A percentile compares a stretch with the other conserved stretches of the same genome.
Evolutionary conservation across 2,888 invertebrate species (phyloP).

Genomic region (Pristionchus entomophagus): DNA sequence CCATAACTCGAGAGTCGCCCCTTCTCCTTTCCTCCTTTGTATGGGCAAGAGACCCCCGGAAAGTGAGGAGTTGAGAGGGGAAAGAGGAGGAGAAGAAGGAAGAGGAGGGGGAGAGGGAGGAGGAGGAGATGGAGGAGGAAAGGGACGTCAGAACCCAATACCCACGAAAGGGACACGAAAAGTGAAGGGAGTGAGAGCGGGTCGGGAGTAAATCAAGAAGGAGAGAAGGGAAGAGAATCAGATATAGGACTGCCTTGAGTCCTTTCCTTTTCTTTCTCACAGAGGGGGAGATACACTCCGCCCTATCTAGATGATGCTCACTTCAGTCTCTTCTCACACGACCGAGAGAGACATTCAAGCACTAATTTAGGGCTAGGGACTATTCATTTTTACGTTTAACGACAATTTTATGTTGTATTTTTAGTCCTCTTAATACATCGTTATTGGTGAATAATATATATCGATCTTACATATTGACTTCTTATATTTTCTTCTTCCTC

Average conservation of each 20-base stretch:
- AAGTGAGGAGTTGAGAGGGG: slow-evolving; percentile 31
- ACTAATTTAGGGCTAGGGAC: too few species aligned
- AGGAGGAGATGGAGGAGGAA: slow-evolving; percentile 23
- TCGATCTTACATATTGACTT: slow-evolving; percentile 11
- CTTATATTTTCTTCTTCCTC: neutral
- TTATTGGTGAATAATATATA: neutral
- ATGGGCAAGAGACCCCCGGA: slow-evolving; percentile 34
- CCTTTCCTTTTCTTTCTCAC: neutral
- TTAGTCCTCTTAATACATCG: neutral
- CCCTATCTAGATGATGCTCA: slow-evolving; percentile 14
- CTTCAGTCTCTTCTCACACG: neutral
- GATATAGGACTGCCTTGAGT: neutral
- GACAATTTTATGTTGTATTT: neutral
- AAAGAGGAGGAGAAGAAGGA: slow-evolving; percentile 40
- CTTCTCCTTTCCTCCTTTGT: slow-evolving; percentile 28
- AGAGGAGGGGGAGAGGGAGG: slow-evolving; percentile 46
- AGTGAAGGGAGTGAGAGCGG: neutral
- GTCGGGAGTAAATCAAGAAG: neutral
- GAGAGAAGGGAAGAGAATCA: slow-evolving; percentile 13
- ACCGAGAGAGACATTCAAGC: too few species aligned
- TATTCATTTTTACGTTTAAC: neutral
- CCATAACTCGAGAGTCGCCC: slow-evolving; percentile 11
- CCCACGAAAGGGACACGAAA: neutral
- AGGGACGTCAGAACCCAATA: neutral
- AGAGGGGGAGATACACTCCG: neutral